Conservation (phyloP, 2,888 invertebrate species). For the Meta bourneti region DNA sequence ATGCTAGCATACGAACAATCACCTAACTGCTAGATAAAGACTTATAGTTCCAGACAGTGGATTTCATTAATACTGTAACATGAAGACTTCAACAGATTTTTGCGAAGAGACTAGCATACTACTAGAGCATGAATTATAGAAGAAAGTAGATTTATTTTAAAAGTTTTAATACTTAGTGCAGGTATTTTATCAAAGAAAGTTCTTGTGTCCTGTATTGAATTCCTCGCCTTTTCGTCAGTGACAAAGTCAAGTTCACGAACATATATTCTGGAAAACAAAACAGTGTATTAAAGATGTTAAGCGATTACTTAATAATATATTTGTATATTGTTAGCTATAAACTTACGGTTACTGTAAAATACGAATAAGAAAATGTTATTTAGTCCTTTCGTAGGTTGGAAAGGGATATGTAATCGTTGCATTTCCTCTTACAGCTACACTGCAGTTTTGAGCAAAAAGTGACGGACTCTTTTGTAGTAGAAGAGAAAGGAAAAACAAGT, state of each 20-base stretch:
- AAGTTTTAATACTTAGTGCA: conserved; percentile 41
- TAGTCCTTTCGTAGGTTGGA: conserved; percentile 30
- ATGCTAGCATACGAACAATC: conserved; percentile 15
- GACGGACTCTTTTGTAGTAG: too few relatives aligned
- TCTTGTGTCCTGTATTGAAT: conserved; percentile 40
- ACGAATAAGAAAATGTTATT: background rate
- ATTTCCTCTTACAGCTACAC: too few relatives aligned
- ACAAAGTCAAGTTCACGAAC: conserved; percentile 30
- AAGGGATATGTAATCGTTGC: background rate
- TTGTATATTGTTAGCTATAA: conserved; percentile 66
- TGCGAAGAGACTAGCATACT: conserved; percentile 16
- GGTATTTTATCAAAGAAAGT: conserved; percentile 53
- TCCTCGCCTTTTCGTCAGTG: conserved; percentile 37
- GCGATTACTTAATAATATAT: conserved; percentile 63
- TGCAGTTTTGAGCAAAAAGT: too few relatives aligned
- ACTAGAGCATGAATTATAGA: conserved; percentile 26
- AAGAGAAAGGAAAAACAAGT: too few relatives aligned
- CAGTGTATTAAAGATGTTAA: conserved; percentile 68
- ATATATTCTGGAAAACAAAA: conserved; percentile 74
- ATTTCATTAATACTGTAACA: conserved; percentile 11
- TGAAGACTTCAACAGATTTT: conserved; percentile 15
- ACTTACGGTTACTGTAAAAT: conserved; percentile 31
- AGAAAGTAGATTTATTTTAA: conserved; percentile 60
- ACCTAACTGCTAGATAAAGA: conserved; percentile 21
- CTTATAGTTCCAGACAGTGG: conserved; percentile 11